Evolutionary conservation across 2,797 vertebrate genomes (phyloP).

Genomic region (Synanceia verrucosa): DNA sequence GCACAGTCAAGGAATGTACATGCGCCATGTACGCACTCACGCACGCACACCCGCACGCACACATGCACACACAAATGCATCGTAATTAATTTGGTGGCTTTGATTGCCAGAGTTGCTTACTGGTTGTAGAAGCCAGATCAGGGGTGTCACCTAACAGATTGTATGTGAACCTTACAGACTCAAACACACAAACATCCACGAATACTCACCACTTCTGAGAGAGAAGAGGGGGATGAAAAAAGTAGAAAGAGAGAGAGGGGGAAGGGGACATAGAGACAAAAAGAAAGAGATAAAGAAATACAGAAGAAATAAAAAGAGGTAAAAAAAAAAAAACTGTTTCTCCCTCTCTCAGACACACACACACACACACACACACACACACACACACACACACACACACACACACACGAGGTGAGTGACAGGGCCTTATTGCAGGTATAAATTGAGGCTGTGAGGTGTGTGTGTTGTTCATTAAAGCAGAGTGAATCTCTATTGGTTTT

Average conservation of each 20-base stretch:
- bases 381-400: slow-evolving; percentile 15
- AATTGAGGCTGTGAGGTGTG: slow-evolving; percentile 96
- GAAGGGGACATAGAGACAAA: neutral
- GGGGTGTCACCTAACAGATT: slow-evolving; percentile 94
- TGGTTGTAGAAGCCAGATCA: slow-evolving; percentile 88
- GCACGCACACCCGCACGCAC: neutral
- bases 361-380: too few species aligned
- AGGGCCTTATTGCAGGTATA: slow-evolving; percentile 94
- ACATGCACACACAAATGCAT: neutral
- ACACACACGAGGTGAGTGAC: slow-evolving; percentile 83
- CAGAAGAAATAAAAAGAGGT: neutral
- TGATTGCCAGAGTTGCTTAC: slow-evolving; percentile 97
- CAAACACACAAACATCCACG: slow-evolving; percentile 4
- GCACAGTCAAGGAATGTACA: slow-evolving; percentile 7
- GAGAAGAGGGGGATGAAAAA: neutral
- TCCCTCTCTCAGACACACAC: neutral
- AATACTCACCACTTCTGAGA: neutral
- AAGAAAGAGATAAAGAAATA: neutral
- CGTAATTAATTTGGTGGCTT: slow-evolving; percentile 97
- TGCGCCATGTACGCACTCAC: too few species aligned
- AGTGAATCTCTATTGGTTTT: slow-evolving; percentile 99
- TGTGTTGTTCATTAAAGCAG: slow-evolving; percentile 98
- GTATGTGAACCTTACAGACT: slow-evolving; percentile 75
- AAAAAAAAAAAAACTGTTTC: slow-evolving; percentile 1
- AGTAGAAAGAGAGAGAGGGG: neutral